Evolutionary conservation across 2,113 vertebrate genomes (phyloP).

Genomic region (Colius striatus): DNA sequence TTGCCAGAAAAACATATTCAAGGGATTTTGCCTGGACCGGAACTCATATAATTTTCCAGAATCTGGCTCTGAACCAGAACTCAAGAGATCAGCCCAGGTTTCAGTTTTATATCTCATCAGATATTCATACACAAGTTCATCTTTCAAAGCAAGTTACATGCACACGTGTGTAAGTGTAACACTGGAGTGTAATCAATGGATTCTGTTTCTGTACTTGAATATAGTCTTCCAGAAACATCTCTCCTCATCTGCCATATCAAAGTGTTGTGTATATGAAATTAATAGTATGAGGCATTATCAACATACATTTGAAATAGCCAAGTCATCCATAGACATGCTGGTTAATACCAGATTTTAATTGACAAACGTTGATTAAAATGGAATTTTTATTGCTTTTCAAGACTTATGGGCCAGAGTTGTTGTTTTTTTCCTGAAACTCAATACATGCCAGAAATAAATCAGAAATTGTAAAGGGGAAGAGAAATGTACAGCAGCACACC

Average conservation of each 20-base stretch:
- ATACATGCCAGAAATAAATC: conserved; percentile 49
- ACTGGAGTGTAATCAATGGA: neutral
- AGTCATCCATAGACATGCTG: conserved; percentile 26
- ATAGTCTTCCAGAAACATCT: neutral
- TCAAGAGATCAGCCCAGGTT: neutral
- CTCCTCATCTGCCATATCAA: neutral
- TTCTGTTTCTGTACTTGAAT: neutral
- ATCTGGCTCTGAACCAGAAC: conserved; percentile 20
- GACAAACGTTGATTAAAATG: neutral
- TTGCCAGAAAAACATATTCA: conserved; percentile 45
- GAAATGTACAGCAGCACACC: neutral
- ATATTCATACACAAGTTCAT: neutral
- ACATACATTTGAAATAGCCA: neutral
- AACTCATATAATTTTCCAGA: conserved; percentile 46
- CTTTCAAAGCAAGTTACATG: neutral
- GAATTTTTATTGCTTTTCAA: conserved; percentile 10
- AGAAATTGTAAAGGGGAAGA: conserved; percentile 40
- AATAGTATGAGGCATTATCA: neutral
- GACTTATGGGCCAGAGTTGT: neutral
- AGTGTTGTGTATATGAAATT: neutral
- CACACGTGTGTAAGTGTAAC: neutral
- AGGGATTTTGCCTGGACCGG: conserved; percentile 31
- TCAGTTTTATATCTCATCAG: neutral
- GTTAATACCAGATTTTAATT: conserved; percentile 21
- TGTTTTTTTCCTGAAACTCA: neutral